Evolutionary conservation across 1,140 invertebrate genomes (phyloP), one percentile per base, ranked within the genome.

Genomic region (Drosophila auraria): DNA sequence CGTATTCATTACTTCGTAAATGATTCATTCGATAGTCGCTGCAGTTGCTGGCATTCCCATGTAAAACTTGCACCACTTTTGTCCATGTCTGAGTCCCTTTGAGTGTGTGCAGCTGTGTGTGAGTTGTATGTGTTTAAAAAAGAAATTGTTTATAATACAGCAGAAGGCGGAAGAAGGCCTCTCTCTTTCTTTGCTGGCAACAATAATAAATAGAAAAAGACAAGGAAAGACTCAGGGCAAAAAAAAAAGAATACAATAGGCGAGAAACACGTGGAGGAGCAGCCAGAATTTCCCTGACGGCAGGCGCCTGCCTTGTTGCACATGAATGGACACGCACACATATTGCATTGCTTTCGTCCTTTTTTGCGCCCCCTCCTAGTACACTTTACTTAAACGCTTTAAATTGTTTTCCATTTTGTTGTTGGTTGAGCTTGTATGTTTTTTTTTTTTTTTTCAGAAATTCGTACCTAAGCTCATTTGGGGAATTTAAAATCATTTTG

Each of bases 61-160:
- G 49, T 69, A 44, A 45, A 54, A 68, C 12, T 38, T 63, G 58
- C 56, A 38, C 33, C 33, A 57, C 27, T 44, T 57, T 3, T 20
- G 30, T 40, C 23, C 27, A 30, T 65, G 70, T 42, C 11, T 33
- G 42, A 33, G 56, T 65, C 14, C 54, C 12, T 53, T 40, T 74
- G 38, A 36, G 50, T 42, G 49, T 75, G 25, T 70, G 58, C 51
- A 25, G 38, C 23, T 63, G 27, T 49, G 27, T 74, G n/a, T 50
- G 23, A 27, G 59, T 50, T 25, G 66, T 53, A 36, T 64, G 36
- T 59, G 51, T 60, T 65, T 25, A 45, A 74, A 72, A 78, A 78
- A 84, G 69, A 82, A 87, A 86, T 86, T 87, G 83, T 86, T 86
- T 86, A 86, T 86, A 82, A 86, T 86, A 81, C 68, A 69, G 36